phyloP scores from a whole-genome alignment of 2,888 invertebrate genomes.

The Perizoma affinitatum region DNA sequence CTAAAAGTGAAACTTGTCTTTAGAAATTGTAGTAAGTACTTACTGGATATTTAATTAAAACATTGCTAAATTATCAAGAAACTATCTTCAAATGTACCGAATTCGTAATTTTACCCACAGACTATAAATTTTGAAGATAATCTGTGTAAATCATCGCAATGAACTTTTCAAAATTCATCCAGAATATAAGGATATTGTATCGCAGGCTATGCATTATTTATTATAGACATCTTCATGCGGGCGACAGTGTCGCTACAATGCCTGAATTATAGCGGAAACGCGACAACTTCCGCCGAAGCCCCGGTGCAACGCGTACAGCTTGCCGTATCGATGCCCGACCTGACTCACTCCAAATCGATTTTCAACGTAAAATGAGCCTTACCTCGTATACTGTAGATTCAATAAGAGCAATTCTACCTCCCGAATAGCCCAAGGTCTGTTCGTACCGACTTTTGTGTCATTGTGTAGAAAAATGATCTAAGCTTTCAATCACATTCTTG shows the following conservation, averaged over 20 bases:
- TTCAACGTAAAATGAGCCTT: neutral
- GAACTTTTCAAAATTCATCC: constrained; percentile 20
- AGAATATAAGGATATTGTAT: constrained; percentile 24
- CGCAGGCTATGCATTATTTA: constrained; percentile 27
- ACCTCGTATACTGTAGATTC: too few species aligned
- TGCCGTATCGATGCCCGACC: constrained; percentile 20
- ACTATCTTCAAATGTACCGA: neutral
- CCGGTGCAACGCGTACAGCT: constrained; percentile 44
- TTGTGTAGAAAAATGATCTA: too few species aligned
- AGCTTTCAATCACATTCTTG: too few species aligned
- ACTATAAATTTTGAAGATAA: neutral
- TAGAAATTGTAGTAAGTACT: too few species aligned
- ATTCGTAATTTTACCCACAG: neutral
- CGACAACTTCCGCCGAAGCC: constrained; percentile 59
- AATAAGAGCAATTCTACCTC: too few species aligned
- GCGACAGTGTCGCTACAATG: constrained; percentile 57
- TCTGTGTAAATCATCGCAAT: constrained; percentile 11
- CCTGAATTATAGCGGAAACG: constrained; percentile 66
- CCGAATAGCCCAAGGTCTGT: too few species aligned
- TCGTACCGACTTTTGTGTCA: too few species aligned
- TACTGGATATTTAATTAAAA: too few species aligned
- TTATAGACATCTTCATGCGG: constrained; percentile 35
- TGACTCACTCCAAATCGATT: constrained; percentile 3
- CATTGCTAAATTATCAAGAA: neutral
- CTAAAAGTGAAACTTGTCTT: too few species aligned